Evolutionary conservation across 2,113 vertebrate genomes (phyloP).

Genomic region (Chaetorhynchus papuensis): DNA sequence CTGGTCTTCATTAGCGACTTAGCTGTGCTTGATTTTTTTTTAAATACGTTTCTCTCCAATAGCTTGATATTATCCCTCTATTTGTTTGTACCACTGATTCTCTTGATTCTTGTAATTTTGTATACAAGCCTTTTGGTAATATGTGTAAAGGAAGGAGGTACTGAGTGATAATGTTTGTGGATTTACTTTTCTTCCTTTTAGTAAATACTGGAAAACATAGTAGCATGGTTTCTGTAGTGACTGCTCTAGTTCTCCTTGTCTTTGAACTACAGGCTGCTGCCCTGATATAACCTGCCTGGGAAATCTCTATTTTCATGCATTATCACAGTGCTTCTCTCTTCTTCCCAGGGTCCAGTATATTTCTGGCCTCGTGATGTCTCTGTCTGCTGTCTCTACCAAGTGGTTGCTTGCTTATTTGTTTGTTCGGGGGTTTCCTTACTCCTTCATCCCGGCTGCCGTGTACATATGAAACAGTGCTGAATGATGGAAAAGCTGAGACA

Average conservation of each 20-base stretch:
- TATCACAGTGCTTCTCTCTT: not conserved
- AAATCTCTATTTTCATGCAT: constrained; percentile 5
- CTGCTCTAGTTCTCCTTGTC: not conserved
- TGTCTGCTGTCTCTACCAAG: constrained; percentile 16
- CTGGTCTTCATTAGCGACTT: not conserved
- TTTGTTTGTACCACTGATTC: not conserved
- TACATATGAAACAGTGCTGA: not conserved
- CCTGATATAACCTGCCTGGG: not conserved
- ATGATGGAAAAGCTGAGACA: not conserved
- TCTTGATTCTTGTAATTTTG: not conserved
- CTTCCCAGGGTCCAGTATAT: not conserved
- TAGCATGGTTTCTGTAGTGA: not conserved
- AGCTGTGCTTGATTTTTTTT: not conserved
- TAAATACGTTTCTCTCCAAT: not conserved
- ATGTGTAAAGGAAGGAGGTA: not conserved
- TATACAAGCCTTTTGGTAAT: not conserved
- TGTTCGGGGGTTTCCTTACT: not conserved
- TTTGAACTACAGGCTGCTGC: not conserved
- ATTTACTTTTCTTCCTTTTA: not conserved
- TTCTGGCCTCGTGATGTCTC: constrained; percentile 41
- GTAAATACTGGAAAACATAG: not conserved
- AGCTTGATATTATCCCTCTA: not conserved
- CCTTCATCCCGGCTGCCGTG: not conserved
- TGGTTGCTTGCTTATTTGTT: not conserved
- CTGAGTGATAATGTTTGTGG: not conserved